Evolutionary conservation across 2,113 vertebrate genomes (phyloP), one percentile per base, ranked within the genome.

Genomic region (Falcunculus frontatus): DNA sequence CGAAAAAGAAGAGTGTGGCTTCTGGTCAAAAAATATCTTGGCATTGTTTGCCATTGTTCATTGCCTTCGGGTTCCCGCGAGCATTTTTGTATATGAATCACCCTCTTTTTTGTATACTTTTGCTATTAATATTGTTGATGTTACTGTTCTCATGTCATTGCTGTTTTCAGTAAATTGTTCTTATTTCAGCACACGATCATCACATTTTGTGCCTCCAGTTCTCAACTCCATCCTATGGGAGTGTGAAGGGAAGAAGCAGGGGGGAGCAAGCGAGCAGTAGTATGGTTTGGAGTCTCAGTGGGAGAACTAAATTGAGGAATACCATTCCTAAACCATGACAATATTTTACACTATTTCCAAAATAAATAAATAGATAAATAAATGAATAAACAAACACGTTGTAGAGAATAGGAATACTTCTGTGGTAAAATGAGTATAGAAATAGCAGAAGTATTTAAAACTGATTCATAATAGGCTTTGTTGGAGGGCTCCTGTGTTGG

Each of bases 191-290:
- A 29, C 11, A 21, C 22, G n/a, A 39, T n/a, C 18, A n/a, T 47
- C 12, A 39, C 6, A n/a, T 65, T 64, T 64, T 47, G 1, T 47
- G 50, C n/a, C 19, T 64, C 19, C 15, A 33, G 23, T 47, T 74
- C 49, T 74, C 41, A 56, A 16, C 10, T 74, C 16, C 19, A 27
- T 63, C 22, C 27, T 41, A 20, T 30, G 16, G n/a, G 15, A 7
- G 5, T n/a, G 29, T 8, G 50, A 84, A 19, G 30, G 82, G 14
- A 33, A 47, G 23, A 15, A 39, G 60, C 18, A 55, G 33, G 1
- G 17, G 9, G 3, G 3, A 41, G 8, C 0, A 0, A 41, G 16
- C 3, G 5, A 41, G 30, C 23, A 75, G 19, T 30, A 25, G 12
- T 20, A 16, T 56, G 15, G 30, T 75, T 41, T 49, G 42, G 10